These are phyloP conservation scores for Trematocara zebra DNA, from an alignment of 2,113 vertebrate species.

Conservation along the genomic window DNA sequence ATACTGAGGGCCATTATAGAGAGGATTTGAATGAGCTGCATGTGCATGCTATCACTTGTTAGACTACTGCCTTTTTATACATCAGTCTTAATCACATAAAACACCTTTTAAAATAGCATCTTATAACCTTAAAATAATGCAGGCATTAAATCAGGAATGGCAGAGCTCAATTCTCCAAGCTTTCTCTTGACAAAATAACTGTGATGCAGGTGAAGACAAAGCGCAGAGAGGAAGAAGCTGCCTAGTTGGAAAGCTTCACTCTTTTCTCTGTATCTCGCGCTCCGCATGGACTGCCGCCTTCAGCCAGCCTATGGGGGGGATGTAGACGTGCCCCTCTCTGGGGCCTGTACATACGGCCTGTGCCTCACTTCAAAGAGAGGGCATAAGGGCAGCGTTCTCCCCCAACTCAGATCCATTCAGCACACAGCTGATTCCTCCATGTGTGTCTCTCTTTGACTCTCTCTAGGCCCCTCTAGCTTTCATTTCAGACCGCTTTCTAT, in stretches of 20 bases:
- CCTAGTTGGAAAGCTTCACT: constrained; percentile 15
- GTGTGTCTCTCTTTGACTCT: constrained; percentile 56
- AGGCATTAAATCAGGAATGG: background rate
- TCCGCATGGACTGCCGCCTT: constrained; percentile 44
- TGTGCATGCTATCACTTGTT: background rate
- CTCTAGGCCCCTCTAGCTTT: constrained; percentile 65
- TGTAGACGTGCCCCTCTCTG: constrained; percentile 64
- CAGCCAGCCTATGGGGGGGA: constrained; percentile 62
- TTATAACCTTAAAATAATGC: background rate
- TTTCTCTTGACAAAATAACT: background rate
- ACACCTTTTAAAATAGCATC: background rate
- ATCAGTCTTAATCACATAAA: background rate
- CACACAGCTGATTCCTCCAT: constrained; percentile 64
- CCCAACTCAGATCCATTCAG: constrained; percentile 59
- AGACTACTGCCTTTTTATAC: background rate
- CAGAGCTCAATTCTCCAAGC: background rate
- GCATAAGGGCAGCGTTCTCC: constrained; percentile 61
- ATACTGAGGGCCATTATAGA: constrained; percentile 17
- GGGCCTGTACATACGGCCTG: constrained; percentile 69
- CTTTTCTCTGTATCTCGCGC: constrained; percentile 9
- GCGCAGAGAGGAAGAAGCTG: background rate
- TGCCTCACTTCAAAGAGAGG: constrained; percentile 76
- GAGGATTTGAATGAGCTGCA: background rate
- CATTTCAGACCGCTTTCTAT: constrained; percentile 48
- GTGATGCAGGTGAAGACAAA: constrained; percentile 6